Percentiles rank a stretch among this genome's conserved stretches.
phyloP scores from a whole-genome alignment of 2,797 vertebrate species.

The Cercopithecus hamlyni region DNA sequence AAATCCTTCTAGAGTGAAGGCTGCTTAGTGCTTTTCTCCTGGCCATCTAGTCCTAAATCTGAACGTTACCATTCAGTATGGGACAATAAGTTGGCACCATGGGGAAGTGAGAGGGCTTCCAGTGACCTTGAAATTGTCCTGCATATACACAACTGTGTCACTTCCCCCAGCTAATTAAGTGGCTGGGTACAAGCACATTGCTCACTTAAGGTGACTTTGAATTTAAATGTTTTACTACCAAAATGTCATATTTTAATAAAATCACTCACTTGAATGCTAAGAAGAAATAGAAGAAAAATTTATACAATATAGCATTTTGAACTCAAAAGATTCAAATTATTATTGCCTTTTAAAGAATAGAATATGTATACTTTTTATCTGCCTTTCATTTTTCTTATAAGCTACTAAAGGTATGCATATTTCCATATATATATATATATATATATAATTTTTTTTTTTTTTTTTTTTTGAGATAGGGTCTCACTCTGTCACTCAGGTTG shows the following conservation, averaged over 20 bases:
- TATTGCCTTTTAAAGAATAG: not conserved
- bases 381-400: slow-evolving; percentile 15
- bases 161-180: not conserved
- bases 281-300: not conserved
- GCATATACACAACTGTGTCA: not conserved
- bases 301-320: not conserved
- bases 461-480: not conserved
- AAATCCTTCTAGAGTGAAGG: not conserved
- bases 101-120: not conserved
- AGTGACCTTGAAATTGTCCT: not conserved
- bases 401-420: not conserved
- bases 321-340: not conserved
- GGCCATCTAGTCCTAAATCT: not conserved
- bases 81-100: not conserved
- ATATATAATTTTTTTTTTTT: too few species aligned
- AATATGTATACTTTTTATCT: not conserved
- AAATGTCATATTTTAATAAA: slow-evolving; percentile 14
- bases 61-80: not conserved
- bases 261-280: not conserved
- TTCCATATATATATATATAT: too few species aligned
- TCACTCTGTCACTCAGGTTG: not conserved
- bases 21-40: not conserved
- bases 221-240: not conserved
- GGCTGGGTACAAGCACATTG: not conserved
- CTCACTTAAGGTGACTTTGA: not conserved